Evolutionary conservation across 2,888 invertebrate genomes (phyloP).

Genomic region (Torymus aiolomorphi): DNA sequence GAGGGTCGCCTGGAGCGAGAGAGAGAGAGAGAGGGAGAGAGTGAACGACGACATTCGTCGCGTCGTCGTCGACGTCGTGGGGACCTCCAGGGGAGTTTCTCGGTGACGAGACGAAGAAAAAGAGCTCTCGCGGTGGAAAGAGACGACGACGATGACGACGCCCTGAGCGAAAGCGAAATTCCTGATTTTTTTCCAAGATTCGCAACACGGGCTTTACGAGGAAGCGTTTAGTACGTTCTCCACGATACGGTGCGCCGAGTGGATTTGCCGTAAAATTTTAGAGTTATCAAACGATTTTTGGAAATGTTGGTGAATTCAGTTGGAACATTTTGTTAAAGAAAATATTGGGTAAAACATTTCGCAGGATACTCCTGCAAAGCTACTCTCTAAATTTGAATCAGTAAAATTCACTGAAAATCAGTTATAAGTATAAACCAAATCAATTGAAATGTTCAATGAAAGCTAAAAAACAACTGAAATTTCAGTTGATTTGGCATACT

Average conservation of each 20-base stretch:
- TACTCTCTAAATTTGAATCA: too few relatives aligned
- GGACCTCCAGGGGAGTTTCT: not conserved
- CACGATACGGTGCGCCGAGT: not conserved
- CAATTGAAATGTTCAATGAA: too few relatives aligned
- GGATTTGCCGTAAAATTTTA: not conserved
- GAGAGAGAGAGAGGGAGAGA: not conserved
- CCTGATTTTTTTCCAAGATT: not conserved
- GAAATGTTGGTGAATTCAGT: not conserved
- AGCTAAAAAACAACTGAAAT: too few relatives aligned
- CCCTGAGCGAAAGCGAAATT: not conserved
- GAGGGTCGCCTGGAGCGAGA: conserved; percentile 36
- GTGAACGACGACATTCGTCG: conserved; percentile 35
- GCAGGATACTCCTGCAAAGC: too few relatives aligned
- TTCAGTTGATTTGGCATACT: too few relatives aligned
- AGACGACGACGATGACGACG: not conserved
- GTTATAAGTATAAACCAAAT: too few relatives aligned
- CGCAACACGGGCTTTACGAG: too few relatives aligned
- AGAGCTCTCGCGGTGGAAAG: not conserved
- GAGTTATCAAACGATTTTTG: conserved; percentile 1
- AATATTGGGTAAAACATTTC: not conserved
- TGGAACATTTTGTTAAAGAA: not conserved
- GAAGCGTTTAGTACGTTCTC: too few relatives aligned
- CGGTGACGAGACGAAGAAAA: not conserved
- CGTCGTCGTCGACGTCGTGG: conserved; percentile 8
- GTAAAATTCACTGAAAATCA: too few relatives aligned